phyloP scores from a whole-genome alignment of 2,888 invertebrate species.

The Tenthredo amoena region DNA sequence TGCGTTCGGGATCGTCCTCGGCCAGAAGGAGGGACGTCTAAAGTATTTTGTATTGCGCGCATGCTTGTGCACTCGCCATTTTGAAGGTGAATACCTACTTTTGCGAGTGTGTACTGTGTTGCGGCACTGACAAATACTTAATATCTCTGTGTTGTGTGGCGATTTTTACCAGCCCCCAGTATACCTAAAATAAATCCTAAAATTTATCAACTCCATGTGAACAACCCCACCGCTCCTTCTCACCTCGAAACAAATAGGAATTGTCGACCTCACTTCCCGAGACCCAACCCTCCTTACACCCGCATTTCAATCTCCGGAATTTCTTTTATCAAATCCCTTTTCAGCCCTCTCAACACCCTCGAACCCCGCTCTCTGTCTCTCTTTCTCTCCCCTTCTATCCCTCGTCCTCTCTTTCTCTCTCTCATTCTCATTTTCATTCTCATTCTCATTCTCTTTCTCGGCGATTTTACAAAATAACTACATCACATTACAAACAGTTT shows the following conservation, averaged over 20 bases:
- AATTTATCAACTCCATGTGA: constrained; percentile 19
- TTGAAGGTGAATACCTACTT: constrained; percentile 75
- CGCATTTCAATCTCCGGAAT: constrained; percentile 68
- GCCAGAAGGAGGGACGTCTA: constrained; percentile 50
- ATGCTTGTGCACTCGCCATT: constrained; percentile 75
- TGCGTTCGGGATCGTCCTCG: constrained; percentile 59
- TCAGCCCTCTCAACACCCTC: constrained; percentile 51
- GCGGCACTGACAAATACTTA: constrained; percentile 51
- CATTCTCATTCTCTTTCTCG: constrained; percentile 36
- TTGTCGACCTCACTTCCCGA: constrained; percentile 56
- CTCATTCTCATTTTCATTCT: not conserved
- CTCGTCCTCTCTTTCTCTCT: constrained; percentile 18
- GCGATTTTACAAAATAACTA: not conserved
- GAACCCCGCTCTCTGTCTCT: constrained; percentile 22
- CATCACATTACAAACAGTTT: not conserved
- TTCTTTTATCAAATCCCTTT: constrained; percentile 57
- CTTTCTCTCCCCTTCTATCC: constrained; percentile 6
- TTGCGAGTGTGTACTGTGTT: constrained; percentile 58
- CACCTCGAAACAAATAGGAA: not conserved
- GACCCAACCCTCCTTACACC: constrained; percentile 73
- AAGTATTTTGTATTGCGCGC: constrained; percentile 65
- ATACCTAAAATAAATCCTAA: not conserved
- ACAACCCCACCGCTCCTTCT: not conserved
- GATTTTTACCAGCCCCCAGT: not conserved
- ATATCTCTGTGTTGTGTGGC: constrained; percentile 14